Evolutionary conservation across 2,797 vertebrate genomes (phyloP).

Genomic region (Simalia tracyae): DNA sequence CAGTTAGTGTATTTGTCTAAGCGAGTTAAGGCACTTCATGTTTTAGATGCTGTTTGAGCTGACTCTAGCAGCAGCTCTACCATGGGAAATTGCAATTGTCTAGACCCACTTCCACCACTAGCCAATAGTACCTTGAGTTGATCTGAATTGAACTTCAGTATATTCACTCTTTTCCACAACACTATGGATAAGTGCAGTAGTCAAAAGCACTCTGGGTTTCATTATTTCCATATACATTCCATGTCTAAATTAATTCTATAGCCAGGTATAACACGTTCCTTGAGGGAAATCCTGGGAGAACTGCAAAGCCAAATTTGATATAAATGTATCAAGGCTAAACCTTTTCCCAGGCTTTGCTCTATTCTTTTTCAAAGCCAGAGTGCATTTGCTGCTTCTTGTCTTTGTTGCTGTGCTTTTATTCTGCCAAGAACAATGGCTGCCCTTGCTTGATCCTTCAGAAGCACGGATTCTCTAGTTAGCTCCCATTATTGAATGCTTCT

Average conservation of each 20-base stretch:
- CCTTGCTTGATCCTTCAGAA: not conserved
- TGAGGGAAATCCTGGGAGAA: not conserved
- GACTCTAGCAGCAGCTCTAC: not conserved
- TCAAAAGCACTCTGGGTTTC: not conserved
- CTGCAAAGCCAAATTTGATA: not conserved
- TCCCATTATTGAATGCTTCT: not conserved
- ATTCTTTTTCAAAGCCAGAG: not conserved
- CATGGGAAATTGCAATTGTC: not conserved
- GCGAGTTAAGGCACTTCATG: not conserved
- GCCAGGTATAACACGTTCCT: not conserved
- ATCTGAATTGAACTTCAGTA: not conserved
- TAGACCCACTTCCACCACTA: not conserved
- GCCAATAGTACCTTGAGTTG: not conserved
- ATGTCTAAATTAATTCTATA: not conserved
- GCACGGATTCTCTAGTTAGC: not conserved
- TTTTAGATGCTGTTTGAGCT: not conserved
- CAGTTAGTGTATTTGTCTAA: not conserved
- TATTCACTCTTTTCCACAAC: too few species aligned
- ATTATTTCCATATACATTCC: not conserved
- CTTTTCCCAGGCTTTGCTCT: not conserved
- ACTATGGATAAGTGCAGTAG: not conserved
- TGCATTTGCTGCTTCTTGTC: not conserved
- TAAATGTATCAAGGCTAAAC: not conserved
- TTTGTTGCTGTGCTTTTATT: conserved; percentile 12
- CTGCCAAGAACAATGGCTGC: conserved; percentile 23